Evolutionary conservation across 2,113 vertebrate genomes (phyloP), one percentile per base, ranked within the genome.

Genomic region (Hipposideros armiger): DNA sequence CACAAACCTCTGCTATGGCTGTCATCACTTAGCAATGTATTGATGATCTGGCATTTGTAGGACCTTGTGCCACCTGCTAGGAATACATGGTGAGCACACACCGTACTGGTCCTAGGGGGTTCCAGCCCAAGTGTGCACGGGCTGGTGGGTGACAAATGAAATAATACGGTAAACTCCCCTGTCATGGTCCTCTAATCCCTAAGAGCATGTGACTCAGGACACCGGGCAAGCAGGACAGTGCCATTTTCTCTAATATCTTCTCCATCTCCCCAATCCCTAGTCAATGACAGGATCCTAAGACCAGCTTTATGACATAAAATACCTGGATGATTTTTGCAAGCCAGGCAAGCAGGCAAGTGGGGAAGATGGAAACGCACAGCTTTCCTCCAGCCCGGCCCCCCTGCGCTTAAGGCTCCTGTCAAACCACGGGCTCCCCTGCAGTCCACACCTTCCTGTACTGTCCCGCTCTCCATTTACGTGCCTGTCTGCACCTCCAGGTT

Each of bases 391-490:
- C 16, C n/a, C 0, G 9, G 28, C 10, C 47, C 47, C 47, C 47
- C 47, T 4, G 22, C 16, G 19, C 85, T 15, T 0, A 4, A 0
- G 4, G 19, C 6, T 20, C 72, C 58, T 11, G 0, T 28, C 3
- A n/a, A 10, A 8, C 22, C 36, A 2, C 24, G 0, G 9, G n/a
- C 47, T 36, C 6, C 1, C 36, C 45, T 14, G 15, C 9, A 0
- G 7, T 0, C 8, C 52, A 22, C 50, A 22, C 4, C 19, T 22
- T 11, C 22, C 45, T 2, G 0, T 4, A 0, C 0, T 3, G 15
- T 8, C 1, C 7, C 45, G 1, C 24, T 28, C 22, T 36, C 19
- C 30, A 11, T 5, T 20, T 17, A 11, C 9, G n/a, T 24, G 0
- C 20, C 69, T 42, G 45, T 30, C 28, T 30, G 0, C 28, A 19